phyloP scores from a whole-genome alignment of 2,113 vertebrate species.

The Urocynchramus pylzowi region DNA sequence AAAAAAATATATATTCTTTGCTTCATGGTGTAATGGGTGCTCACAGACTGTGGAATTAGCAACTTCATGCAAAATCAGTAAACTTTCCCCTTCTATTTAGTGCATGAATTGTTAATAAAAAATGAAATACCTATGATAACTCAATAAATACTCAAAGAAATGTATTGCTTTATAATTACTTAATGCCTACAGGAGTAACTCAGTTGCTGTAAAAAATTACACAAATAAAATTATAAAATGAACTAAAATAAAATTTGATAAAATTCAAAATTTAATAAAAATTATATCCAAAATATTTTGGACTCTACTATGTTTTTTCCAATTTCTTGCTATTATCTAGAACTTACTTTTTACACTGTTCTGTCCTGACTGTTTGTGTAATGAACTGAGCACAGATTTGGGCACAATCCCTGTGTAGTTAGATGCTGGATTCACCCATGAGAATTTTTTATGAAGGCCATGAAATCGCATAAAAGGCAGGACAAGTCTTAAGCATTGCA shows the following conservation, averaged over 20 bases:
- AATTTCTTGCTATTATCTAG: neutral
- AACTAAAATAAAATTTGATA: neutral
- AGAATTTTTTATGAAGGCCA: neutral
- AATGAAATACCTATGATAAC: neutral
- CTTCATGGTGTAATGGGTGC: constrained; percentile 10
- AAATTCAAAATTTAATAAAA: neutral
- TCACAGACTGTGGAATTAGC: constrained; percentile 42
- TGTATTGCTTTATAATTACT: neutral
- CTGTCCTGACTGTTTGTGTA: neutral
- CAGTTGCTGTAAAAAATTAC: neutral
- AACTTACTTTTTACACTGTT: neutral
- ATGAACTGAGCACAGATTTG: neutral
- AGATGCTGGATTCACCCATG: neutral
- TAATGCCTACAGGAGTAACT: neutral
- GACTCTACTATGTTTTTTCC: neutral
- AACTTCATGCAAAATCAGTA: constrained; percentile 42
- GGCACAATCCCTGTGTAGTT: neutral
- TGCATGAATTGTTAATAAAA: constrained; percentile 31
- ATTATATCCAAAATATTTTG: neutral
- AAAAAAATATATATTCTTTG: neutral
- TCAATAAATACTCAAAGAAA: neutral
- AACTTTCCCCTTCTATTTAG: neutral
- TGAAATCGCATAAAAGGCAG: neutral
- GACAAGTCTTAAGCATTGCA: neutral
- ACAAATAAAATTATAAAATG: neutral